Base-by-base conservation (phyloP, 2,113 vertebrate species). In the Todiramphus saurophagus region DNA sequence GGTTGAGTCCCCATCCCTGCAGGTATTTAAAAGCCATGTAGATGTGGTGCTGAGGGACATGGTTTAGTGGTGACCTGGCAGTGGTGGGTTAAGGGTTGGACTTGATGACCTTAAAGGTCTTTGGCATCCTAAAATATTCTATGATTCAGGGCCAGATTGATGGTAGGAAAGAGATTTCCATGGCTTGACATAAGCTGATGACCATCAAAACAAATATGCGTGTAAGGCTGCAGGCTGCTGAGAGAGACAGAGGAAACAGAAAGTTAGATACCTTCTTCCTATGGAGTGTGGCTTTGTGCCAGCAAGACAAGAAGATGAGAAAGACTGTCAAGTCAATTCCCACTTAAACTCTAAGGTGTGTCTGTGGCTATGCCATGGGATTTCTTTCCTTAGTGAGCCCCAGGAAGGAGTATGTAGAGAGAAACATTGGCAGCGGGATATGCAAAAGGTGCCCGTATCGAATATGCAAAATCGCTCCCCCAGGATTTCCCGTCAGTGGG, bases 401-500 rank as follows among this genome's bases (percentile, higher is more conserved):
- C 69, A 82, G 88, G 21, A 87, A 90, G 73, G 44, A 94, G 53
- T 58, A 68, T 3, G 3, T 13, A 23, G 51, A 81, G 48, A 59
- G 70, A 87, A 91, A 44, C 69, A 31, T 20, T 94, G 83, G 92
- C 92, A 84, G 86, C 64, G 73, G 69, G 28, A 64, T 53, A 46
- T 64, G 76, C 51, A 51, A 89, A 95, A 93, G 90, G 90, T 96
- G 94, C 69, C 80, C 0, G 0, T 76, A 53, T 89, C 90, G 88
- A 90, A 84, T 72, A 91, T 87, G 90, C 68, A 89, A 58, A 94
- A 93, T 73, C 37, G 48, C 64, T 93, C 91, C 94, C 80, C 41
- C 3, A 35, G 96, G 94, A 87, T 94, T 96, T 90, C 92, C 85
- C 68, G 83, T 93, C 93, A 63, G 51, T 64, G 73, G 80, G 94